A percentile compares a stretch with the other conserved stretches of the same genome.
Conservation (phyloP, 2,797 vertebrate species). For the Sebastes steindachneri region DNA sequence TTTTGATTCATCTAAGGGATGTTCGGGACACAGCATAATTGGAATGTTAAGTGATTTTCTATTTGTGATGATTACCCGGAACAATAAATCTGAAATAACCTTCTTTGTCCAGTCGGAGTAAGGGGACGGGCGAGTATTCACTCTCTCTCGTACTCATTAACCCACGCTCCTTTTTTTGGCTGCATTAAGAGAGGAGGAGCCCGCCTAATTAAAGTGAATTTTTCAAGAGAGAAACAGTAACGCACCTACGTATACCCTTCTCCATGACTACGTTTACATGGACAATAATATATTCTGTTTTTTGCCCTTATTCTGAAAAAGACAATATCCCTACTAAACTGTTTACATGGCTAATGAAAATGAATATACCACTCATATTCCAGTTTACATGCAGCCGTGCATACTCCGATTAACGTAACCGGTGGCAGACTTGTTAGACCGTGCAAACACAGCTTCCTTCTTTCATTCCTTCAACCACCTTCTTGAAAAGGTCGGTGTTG, state of each 20-base stretch:
- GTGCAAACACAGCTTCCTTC: no score
- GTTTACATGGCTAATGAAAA: no score
- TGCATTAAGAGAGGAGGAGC: conserved; percentile 33
- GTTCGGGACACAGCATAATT: conserved; percentile 65
- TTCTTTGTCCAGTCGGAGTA: conserved; percentile 58
- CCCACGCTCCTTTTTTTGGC: conserved; percentile 42
- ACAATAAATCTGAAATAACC: conserved; percentile 76
- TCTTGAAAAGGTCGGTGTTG: no score
- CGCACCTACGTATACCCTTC: conserved; percentile 18
- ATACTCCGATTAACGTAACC: no score
- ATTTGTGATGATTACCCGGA: conserved; percentile 75
- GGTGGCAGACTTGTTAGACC: no score
- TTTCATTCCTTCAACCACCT: no score
- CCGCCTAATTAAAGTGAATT: conserved; percentile 34
- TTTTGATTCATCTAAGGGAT: conserved; percentile 72
- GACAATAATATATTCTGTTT: no score
- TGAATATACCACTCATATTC: no score
- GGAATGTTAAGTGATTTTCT: conserved; percentile 78
- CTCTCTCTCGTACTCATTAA: conserved; percentile 58
- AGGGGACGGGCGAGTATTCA: conserved; percentile 50
- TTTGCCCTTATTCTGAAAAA: no score
- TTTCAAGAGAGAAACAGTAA: conserved; percentile 26
- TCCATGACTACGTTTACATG: not conserved
- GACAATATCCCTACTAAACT: no score
- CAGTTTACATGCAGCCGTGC: no score